Evolutionary conservation across 2,113 vertebrate species (phyloP).

Genomic region (Struthidea cinerea): DNA sequence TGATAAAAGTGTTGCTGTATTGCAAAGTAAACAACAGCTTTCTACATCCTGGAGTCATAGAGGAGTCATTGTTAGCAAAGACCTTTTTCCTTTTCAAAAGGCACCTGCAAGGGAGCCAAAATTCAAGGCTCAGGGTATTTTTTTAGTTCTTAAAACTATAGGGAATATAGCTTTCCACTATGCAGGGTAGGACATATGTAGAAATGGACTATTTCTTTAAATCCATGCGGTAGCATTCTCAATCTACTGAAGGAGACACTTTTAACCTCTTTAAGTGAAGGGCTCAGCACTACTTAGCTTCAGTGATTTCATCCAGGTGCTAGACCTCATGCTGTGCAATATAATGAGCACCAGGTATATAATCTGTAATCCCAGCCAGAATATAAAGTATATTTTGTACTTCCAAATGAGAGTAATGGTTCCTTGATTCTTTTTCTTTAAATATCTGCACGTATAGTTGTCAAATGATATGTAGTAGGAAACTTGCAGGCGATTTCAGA

Average conservation of each 20-base stretch:
- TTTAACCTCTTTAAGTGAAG: slow-evolving; percentile 22
- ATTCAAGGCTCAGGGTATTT: not conserved
- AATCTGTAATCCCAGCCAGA: not conserved
- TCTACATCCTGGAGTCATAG: not conserved
- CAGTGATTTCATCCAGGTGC: slow-evolving; percentile 30
- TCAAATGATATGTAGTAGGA: not conserved
- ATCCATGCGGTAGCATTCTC: not conserved
- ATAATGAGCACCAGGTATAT: not conserved
- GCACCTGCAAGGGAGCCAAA: not conserved
- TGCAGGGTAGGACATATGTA: not conserved
- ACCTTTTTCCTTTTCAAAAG: not conserved
- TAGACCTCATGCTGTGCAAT: not conserved
- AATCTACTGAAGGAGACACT: not conserved
- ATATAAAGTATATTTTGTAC: not conserved
- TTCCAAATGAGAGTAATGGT: not conserved
- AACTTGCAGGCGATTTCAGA: not conserved
- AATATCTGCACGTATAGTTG: not conserved
- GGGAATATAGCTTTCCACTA: not conserved
- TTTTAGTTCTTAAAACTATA: not conserved
- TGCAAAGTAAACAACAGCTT: not conserved
- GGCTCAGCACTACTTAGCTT: not conserved
- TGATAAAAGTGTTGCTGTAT: not conserved
- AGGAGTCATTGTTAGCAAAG: not conserved
- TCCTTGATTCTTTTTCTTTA: not conserved
- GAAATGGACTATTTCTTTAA: not conserved